Conservation (phyloP, 2,797 vertebrate species). For the Menidia menidia region DNA sequence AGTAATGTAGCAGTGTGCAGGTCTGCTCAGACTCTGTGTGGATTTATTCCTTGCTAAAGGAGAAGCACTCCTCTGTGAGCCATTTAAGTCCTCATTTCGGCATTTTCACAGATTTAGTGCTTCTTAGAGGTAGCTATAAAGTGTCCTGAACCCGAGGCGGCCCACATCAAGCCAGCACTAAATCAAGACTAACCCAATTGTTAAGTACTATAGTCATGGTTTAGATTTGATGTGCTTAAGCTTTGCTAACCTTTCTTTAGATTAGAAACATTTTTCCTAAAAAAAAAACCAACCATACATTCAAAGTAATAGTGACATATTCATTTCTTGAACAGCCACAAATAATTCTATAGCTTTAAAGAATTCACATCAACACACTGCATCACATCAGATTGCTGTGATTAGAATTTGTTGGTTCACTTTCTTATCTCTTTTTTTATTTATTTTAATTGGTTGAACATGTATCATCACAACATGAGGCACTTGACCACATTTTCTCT, state of each 20-base stretch:
- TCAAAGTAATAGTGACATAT: background rate
- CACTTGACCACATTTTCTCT: background rate
- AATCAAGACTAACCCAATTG: slow-evolving; percentile 39
- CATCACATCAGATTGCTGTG: background rate
- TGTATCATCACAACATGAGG: background rate
- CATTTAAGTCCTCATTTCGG: slow-evolving; percentile 50
- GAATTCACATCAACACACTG: background rate
- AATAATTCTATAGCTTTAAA: background rate
- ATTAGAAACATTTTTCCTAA: background rate
- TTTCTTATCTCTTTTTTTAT: background rate
- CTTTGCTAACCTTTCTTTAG: slow-evolving; percentile 7
- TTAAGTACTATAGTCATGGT: slow-evolving; percentile 6
- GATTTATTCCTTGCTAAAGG: slow-evolving; percentile 52
- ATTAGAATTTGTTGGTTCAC: slow-evolving; percentile 7
- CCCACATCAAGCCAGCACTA: slow-evolving; percentile 37
- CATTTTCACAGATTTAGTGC: slow-evolving; percentile 55
- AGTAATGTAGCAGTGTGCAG: slow-evolving; percentile 44
- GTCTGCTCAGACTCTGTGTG: slow-evolving; percentile 21
- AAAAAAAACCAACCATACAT: slow-evolving; percentile 1
- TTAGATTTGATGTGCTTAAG: slow-evolving; percentile 18
- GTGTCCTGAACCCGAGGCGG: slow-evolving; percentile 32
- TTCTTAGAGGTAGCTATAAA: slow-evolving; percentile 49
- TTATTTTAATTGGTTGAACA: background rate
- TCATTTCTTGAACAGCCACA: too few species aligned
- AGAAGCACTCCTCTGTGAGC: slow-evolving; percentile 44